Percentiles rank a stretch among this genome's conserved stretches.
phyloP scores from a whole-genome alignment of 2,888 invertebrate species.

The Idaea aversata region DNA sequence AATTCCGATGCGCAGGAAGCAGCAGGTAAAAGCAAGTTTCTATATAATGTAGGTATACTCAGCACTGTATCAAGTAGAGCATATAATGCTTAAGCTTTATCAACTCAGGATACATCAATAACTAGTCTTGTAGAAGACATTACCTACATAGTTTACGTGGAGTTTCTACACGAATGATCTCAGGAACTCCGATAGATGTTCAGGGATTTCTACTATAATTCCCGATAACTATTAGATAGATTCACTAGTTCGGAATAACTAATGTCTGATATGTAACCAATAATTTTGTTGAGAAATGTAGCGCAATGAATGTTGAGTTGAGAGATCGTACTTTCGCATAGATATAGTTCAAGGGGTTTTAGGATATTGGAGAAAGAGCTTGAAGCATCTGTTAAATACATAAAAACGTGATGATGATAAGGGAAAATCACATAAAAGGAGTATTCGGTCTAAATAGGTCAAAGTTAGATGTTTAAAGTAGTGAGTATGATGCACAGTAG shows the following conservation, averaged over 20 bases:
- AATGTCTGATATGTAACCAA: not conserved
- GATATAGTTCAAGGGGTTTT: not conserved
- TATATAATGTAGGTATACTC: not conserved
- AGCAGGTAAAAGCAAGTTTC: no score
- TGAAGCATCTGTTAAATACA: no score
- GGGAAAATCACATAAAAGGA: no score
- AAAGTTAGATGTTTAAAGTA: no score
- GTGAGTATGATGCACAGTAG: no score
- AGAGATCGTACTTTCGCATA: not conserved
- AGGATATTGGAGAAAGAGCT: no score
- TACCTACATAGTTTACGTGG: not conserved
- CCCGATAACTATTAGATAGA: not conserved
- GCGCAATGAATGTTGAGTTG: not conserved
- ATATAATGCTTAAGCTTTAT: not conserved
- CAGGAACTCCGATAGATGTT: not conserved
- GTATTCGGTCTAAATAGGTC: no score
- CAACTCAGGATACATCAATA: not conserved
- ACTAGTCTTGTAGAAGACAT: not conserved
- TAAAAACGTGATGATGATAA: no score
- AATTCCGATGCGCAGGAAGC: no score
- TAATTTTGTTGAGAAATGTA: not conserved
- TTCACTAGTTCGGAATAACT: not conserved
- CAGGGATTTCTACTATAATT: not conserved
- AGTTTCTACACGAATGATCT: not conserved
- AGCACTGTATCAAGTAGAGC: not conserved